Evolutionary conservation across 2,113 vertebrate species (phyloP).

Genomic region (Piliocolobus tephrosceles): DNA sequence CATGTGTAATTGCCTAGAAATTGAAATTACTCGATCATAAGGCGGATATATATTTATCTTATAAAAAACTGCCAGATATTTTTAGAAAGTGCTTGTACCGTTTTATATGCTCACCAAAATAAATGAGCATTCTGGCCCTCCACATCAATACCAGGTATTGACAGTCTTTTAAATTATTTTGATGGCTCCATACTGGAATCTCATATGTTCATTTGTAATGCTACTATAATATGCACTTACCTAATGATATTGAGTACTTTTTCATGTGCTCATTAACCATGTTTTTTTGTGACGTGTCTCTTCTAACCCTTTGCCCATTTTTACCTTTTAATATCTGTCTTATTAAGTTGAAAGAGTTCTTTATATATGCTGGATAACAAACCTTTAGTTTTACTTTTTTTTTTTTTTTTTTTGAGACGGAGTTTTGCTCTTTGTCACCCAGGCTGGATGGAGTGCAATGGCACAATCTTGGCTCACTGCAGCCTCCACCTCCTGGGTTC

Average conservation of each 20-base stretch:
- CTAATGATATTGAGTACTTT: not conserved
- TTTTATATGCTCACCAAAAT: not conserved
- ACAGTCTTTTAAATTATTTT: not conserved
- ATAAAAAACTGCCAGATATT: not conserved
- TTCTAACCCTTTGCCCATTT: not conserved
- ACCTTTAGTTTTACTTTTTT: not conserved
- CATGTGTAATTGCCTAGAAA: not conserved
- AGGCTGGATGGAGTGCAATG: too few relatives aligned
- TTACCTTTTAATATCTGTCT: conserved; percentile 22
- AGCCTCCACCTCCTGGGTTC: too few relatives aligned
- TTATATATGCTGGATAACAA: not conserved
- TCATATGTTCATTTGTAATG: not conserved
- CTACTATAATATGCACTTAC: not conserved
- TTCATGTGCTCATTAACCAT: not conserved
- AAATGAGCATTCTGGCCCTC: not conserved
- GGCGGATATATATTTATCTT: not conserved
- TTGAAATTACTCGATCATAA: not conserved
- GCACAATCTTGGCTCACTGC: too few relatives aligned
- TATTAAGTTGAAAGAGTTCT: not conserved
- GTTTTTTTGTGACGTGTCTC: not conserved
- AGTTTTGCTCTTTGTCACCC: too few relatives aligned
- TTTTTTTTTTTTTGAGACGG: too few relatives aligned
- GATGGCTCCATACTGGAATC: not conserved
- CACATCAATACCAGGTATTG: not conserved
- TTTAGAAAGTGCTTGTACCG: not conserved